Conservation (phyloP, 2,113 vertebrate species). For the Triplophysa siluroides region DNA sequence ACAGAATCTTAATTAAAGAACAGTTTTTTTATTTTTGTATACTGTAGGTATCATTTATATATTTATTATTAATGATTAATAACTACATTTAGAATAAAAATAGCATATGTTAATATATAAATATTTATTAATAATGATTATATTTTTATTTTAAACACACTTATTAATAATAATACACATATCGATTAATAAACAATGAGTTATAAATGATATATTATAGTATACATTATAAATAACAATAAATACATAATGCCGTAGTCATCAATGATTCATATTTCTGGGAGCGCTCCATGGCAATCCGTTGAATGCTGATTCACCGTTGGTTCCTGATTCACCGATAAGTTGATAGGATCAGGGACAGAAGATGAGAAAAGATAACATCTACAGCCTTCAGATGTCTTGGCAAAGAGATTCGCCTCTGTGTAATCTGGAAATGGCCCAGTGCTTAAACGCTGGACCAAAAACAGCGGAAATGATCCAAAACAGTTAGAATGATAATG, state of each 20-base stretch:
- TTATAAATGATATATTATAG: no score
- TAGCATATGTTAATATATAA: no score
- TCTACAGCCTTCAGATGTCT: conserved; percentile 4
- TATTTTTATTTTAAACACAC: no score
- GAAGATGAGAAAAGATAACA: neutral
- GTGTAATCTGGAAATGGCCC: conserved; percentile 20
- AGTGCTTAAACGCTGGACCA: neutral
- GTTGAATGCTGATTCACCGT: neutral
- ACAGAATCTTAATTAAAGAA: no score
- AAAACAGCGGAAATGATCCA: neutral
- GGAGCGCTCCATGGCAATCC: conserved; percentile 3
- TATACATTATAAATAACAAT: no score
- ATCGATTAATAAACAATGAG: no score
- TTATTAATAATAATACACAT: no score
- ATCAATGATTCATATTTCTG: conserved; percentile 30
- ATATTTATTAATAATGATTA: no score
- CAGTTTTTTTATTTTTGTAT: no score
- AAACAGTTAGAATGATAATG: neutral
- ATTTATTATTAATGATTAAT: no score
- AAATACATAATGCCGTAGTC: neutral
- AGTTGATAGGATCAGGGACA: neutral
- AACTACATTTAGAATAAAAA: no score
- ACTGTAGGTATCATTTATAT: no score
- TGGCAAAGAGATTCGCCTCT: neutral
- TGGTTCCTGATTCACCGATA: neutral